A percentile compares a stretch with the other conserved stretches of the same genome.
phyloP scores from a whole-genome alignment of 2,888 invertebrate species.

The Omphaloscelis lunosa region DNA sequence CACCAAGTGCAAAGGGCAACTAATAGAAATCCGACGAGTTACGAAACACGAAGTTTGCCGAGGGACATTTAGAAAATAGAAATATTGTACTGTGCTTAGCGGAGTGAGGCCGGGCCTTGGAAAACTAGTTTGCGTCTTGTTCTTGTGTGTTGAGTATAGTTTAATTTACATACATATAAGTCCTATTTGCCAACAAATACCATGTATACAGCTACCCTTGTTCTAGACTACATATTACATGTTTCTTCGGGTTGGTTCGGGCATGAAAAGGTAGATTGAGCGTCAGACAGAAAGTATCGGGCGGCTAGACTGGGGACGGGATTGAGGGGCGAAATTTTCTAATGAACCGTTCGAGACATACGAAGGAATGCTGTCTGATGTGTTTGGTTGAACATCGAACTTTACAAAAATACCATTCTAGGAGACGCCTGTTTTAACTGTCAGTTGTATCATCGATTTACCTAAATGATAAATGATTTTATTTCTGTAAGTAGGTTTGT shows the following conservation, averaged over 20 bases:
- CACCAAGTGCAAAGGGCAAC: too few relatives aligned
- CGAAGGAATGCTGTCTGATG: slow-evolving; percentile 17
- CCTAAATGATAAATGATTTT: too few relatives aligned
- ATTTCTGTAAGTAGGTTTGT: too few relatives aligned
- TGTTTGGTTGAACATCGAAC: slow-evolving; percentile 38
- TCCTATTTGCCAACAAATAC: slow-evolving; percentile 13
- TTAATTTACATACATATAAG: slow-evolving; percentile 15
- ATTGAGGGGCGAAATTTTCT: slow-evolving; percentile 40
- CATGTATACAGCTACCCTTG: slow-evolving; percentile 4
- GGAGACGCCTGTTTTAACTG: background rate
- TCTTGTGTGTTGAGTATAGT: slow-evolving; percentile 34
- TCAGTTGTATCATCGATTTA: background rate
- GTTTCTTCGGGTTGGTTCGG: slow-evolving; percentile 19
- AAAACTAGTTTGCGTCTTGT: slow-evolving; percentile 46
- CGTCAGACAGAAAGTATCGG: slow-evolving; percentile 39
- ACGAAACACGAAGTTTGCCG: too few relatives aligned
- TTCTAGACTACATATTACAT: slow-evolving; percentile 23
- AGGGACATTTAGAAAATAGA: too few relatives aligned
- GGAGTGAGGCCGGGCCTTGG: slow-evolving; percentile 32
- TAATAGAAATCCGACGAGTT: too few relatives aligned
- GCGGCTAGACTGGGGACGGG: slow-evolving; percentile 18
- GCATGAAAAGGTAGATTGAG: slow-evolving; percentile 46
- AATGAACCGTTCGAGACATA: slow-evolving; percentile 50
- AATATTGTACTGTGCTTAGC: too few relatives aligned
- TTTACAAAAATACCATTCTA: background rate